These are phyloP conservation scores for Hemicrepidius hirtus DNA, from an alignment of 2,888 invertebrate genomes.

Conservation along the genomic window DNA sequence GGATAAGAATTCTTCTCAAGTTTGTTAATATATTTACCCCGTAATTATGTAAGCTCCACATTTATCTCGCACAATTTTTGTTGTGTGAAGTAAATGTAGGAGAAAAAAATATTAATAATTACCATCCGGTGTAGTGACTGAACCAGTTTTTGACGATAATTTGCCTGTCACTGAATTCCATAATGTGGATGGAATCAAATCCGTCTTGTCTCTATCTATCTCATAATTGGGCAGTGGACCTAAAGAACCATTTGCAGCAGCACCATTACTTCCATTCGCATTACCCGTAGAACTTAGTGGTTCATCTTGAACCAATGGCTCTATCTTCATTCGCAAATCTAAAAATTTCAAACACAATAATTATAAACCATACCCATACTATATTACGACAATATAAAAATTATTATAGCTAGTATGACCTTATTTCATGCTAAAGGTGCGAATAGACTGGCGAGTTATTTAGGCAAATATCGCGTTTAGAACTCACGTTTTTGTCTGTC, in stretches of 20 bases:
- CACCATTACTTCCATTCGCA: slow-evolving; percentile 68
- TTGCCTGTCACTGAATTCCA: slow-evolving; percentile 77
- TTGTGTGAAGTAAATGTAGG: slow-evolving; percentile 7
- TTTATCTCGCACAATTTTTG: too few relatives aligned
- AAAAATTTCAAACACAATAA: slow-evolving; percentile 18
- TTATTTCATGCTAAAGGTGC: too few relatives aligned
- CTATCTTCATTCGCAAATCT: slow-evolving; percentile 87
- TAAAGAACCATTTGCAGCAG: slow-evolving; percentile 73
- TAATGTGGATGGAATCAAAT: slow-evolving; percentile 73
- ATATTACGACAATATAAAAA: too few relatives aligned
- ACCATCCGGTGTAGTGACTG: slow-evolving; percentile 91
- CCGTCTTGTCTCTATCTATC: slow-evolving; percentile 64
- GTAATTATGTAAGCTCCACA: too few relatives aligned
- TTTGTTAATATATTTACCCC: too few relatives aligned
- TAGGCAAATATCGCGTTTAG: too few relatives aligned
- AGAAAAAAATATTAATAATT: slow-evolving; percentile 63
- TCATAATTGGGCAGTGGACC: slow-evolving; percentile 74
- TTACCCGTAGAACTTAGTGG: slow-evolving; percentile 68
- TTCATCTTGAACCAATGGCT: slow-evolving; percentile 70
- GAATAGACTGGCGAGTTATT: too few relatives aligned
- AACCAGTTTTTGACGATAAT: slow-evolving; percentile 79
- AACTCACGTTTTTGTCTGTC: too few relatives aligned
- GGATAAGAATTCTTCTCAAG: too few relatives aligned
- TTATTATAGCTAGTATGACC: too few relatives aligned
- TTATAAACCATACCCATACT: too few relatives aligned